Evolutionary conservation across 2,113 vertebrate genomes (phyloP), one percentile per base, ranked within the genome.

Genomic region (Malurus melanocephalus): DNA sequence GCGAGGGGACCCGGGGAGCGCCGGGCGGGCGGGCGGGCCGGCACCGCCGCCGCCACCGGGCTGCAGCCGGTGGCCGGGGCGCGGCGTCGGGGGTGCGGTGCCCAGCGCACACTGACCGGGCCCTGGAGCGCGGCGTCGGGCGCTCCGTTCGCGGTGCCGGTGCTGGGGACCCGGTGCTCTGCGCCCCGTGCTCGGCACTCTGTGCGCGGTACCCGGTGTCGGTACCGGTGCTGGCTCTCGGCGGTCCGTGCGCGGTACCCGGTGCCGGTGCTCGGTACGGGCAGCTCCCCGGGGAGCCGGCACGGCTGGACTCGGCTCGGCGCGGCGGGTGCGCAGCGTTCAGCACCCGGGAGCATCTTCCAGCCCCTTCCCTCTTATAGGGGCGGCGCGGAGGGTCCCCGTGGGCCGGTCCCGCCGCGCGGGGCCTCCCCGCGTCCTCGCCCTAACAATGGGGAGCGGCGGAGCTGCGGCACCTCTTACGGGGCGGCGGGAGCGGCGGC

Each of bases 391-490:
- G 89, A 91, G 91, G 91, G 93, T 87, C 93, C 92, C 95, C 88
- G 30, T 83, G 93, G 85, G 91, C 69, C 65, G 89, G 78, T 89
- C 92, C 94, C 78, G 78, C 91, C 89, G 88, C 68, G 65, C 74
- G 71, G 94, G 85, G 84, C 84, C 69, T 92, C 89, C 93, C 94
- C 64, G 88, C 56, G 93, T 78, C 86, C 94, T 91, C 93, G 87
- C 81, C 92, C 95, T 82, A 95, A 96, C 95, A 95, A 96, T 95
- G 95, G 94, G 92, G 97, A 98, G 98, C 98, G 98, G 97, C 97
- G 97, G 97, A 98, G 98, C 98, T 98, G 98, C 98, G 86, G 98
- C 98, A 98, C 97, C 97, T 97, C 98, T 98, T 98, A 98, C 96
- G 98, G 97, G 98, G 98, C 97, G 95, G 97, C 97, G 95, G 97